phyloP scores from a whole-genome alignment of 1,140 invertebrate species.

The Ladona fulva region DNA sequence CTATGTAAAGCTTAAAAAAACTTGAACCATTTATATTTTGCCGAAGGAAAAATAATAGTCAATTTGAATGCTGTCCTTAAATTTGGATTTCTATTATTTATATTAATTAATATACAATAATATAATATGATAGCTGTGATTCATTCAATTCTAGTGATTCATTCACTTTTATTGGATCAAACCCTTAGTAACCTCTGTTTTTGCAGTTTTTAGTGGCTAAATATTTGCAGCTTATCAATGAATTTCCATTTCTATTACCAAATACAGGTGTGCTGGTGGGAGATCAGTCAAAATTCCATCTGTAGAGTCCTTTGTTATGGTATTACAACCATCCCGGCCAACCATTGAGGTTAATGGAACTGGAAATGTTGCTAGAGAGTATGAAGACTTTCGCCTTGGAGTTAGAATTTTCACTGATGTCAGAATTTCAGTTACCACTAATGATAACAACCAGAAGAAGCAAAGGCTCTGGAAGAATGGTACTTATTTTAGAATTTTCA shows the following conservation, averaged over 20 bases:
- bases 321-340: conserved; percentile 73
- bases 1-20: no score
- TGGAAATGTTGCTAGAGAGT: conserved; percentile 70
- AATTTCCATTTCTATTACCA: neutral
- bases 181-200: no score
- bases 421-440: conserved; percentile 52
- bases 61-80: no score
- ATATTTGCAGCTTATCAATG: no score
- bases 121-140: no score
- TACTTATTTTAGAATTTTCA: conserved; percentile 22
- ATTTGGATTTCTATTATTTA: no score
- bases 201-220: no score
- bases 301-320: conserved; percentile 77
- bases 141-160: no score
- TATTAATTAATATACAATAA: no score
- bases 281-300: conserved; percentile 58
- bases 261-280: conserved; percentile 55
- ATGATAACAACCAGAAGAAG: conserved; percentile 29
- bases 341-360: conserved; percentile 75
- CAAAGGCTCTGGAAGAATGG: conserved; percentile 31
- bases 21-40: no score
- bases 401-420: conserved; percentile 77
- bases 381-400: conserved; percentile 73
- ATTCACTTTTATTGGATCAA: no score
- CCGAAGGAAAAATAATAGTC: no score